Evolutionary conservation across 2,888 invertebrate genomes (phyloP).

Genomic region (Rapana venosa): DNA sequence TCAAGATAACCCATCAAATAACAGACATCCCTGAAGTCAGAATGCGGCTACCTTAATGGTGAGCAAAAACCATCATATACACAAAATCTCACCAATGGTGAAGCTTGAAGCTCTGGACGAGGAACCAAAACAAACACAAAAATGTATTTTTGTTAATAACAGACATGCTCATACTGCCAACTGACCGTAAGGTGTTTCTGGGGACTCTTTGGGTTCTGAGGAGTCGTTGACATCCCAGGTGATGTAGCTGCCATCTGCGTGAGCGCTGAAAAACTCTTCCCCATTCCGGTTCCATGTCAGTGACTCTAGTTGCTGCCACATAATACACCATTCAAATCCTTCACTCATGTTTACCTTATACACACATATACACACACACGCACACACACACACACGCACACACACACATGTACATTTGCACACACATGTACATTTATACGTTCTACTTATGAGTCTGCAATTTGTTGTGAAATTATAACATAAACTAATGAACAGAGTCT

Average conservation of each 20-base stretch:
- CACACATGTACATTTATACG: no score
- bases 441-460: no score
- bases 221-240: conserved; percentile 79
- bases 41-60: no score
- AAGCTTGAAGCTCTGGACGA: no score
- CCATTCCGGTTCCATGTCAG: conserved; percentile 89
- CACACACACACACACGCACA: background rate
- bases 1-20: no score
- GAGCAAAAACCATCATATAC: no score
- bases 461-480: background rate
- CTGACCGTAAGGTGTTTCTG: conserved; percentile 87
- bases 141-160: no score
- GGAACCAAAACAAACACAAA: no score
- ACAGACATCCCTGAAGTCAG: no score
- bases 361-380: background rate
- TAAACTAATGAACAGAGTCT: background rate
- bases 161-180: background rate
- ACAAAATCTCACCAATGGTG: no score
- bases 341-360: background rate
- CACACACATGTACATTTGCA: background rate
- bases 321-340: background rate
- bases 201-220: conserved; percentile 82
- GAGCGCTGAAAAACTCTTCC: conserved; percentile 90
- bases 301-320: conserved; percentile 89
- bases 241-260: conserved; percentile 97